Percentiles rank a stretch among this genome's conserved stretches.
phyloP scores from a whole-genome alignment of 2,113 vertebrate species.

The Peromyscus leucopus region DNA sequence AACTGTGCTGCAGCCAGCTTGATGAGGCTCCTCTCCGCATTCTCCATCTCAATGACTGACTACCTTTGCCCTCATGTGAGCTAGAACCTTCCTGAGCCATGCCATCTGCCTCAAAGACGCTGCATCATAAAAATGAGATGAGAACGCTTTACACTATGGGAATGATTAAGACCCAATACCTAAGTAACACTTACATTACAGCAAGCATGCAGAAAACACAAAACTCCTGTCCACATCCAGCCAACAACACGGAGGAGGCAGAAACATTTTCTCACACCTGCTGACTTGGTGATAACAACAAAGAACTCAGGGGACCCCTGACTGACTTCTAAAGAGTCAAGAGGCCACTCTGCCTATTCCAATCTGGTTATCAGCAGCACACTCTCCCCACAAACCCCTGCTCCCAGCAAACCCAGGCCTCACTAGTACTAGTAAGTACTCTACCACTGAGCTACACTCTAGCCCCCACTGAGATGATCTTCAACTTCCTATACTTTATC shows the following conservation, averaged over 20 bases:
- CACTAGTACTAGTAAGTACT: not conserved
- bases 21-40: not conserved
- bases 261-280: not conserved
- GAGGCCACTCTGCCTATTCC: not conserved
- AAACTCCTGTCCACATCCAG: not conserved
- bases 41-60: not conserved
- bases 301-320: not conserved
- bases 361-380: not conserved
- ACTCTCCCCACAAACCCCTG: fast-evolving
- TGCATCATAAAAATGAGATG: constrained; percentile 33
- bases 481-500: not conserved
- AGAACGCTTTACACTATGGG: constrained; percentile 18
- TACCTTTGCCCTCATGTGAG: not conserved
- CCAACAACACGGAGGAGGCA: not conserved
- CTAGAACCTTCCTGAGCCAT: not conserved
- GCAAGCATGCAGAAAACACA: not conserved
- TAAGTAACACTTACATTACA: not conserved
- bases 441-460: not conserved
- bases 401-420: not conserved
- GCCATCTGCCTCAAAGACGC: not conserved
- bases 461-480: not conserved
- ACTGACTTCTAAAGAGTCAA: not conserved
- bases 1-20: not conserved
- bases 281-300: not conserved
- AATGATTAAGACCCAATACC: not conserved